phyloP scores from a whole-genome alignment of 92 coral and sea anemone species.

The Muricea muricata region DNA sequence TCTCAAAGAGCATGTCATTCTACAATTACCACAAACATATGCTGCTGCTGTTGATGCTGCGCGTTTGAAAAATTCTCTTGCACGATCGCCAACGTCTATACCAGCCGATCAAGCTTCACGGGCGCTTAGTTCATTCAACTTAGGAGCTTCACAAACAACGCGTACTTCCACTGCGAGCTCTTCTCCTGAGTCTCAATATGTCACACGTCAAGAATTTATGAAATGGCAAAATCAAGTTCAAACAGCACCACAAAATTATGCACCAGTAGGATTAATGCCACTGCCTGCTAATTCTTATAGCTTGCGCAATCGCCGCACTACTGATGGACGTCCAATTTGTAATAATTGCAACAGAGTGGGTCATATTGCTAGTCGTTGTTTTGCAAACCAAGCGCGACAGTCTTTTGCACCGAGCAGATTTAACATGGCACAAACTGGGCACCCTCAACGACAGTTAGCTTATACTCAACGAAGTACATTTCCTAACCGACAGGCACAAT shows the following conservation, averaged over 20 bases:
- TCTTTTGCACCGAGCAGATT: not conserved
- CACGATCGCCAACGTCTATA: not conserved
- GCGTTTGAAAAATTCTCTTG: slow-evolving; percentile 13
- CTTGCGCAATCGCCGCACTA: not conserved
- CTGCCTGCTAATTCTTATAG: not conserved
- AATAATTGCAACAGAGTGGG: not conserved
- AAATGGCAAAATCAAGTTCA: not conserved
- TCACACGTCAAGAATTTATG: not conserved
- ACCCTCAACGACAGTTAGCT: too few species aligned
- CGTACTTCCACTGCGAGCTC: not conserved
- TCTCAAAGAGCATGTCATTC: slow-evolving; percentile 14
- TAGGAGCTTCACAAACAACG: too few species aligned
- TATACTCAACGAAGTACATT: too few species aligned
- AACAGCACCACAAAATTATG: not conserved
- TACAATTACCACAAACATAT: slow-evolving; percentile 23
- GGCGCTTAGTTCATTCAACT: too few species aligned
- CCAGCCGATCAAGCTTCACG: not conserved
- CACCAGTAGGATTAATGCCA: not conserved
- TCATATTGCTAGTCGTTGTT: not conserved
- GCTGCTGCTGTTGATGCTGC: slow-evolving; percentile 31
- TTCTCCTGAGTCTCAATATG: not conserved
- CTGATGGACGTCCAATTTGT: slow-evolving; percentile 22
- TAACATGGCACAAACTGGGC: not conserved
- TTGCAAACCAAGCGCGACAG: not conserved
- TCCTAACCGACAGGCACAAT: not conserved